phyloP scores from a whole-genome alignment of 2,888 invertebrate species.

The Limnephilus lunatus region DNA sequence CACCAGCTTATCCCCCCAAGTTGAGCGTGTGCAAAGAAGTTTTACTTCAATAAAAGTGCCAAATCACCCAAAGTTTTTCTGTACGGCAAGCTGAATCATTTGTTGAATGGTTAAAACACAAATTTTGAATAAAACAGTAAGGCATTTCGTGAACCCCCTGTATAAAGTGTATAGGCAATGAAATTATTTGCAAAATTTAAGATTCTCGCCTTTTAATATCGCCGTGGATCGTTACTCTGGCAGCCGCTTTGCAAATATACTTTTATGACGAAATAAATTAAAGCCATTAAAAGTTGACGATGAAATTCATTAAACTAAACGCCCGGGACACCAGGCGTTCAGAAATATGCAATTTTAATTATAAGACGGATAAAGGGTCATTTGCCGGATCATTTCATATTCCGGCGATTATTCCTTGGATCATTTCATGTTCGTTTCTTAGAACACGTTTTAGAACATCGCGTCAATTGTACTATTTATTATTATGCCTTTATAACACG shows the following conservation, averaged over 20 bases:
- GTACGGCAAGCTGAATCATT: no score
- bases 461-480: neutral
- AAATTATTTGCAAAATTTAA: conserved; percentile 40
- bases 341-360: conserved; percentile 28
- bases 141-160: neutral
- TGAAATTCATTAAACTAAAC: conserved; percentile 36
- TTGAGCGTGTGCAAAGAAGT: no score
- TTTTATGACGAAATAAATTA: conserved; percentile 39
- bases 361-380: neutral
- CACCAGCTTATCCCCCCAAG: no score
- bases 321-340: neutral
- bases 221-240: conserved; percentile 31
- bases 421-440: neutral
- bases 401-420: neutral
- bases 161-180: conserved; percentile 22
- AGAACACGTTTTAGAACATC: neutral
- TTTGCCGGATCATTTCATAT: neutral
- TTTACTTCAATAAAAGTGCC: no score
- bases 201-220: conserved; percentile 40
- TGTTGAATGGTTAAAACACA: no score
- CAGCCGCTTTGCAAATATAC: conserved; percentile 33
- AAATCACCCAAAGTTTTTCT: no score
- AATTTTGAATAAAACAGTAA: no score
- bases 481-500: neutral
- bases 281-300: conserved; percentile 41